Evolutionary conservation across 2,888 invertebrate species (phyloP).

Genomic region (Troides aeacus): DNA sequence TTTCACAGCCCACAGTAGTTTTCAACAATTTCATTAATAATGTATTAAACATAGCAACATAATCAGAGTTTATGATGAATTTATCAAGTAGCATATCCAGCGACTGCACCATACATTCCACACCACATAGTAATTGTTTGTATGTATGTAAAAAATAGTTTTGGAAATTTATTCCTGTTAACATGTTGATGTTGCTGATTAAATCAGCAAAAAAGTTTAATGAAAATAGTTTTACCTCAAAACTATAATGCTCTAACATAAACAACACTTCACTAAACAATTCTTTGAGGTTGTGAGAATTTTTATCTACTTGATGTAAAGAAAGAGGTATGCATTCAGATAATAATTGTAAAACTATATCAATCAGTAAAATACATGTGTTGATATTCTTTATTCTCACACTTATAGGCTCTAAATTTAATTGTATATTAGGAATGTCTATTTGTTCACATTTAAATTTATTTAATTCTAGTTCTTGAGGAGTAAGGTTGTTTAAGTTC

Average conservation of each 20-base stretch:
- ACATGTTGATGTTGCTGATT: conserved; percentile 53
- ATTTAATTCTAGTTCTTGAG: conserved; percentile 49
- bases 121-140: conserved; percentile 45
- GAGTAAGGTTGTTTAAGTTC: conserved; percentile 33
- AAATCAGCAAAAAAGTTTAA: conserved; percentile 60
- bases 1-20: conserved; percentile 36
- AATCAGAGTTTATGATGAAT: conserved; percentile 48
- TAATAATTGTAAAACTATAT: conserved; percentile 58
- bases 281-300: conserved; percentile 41
- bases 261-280: conserved; percentile 49
- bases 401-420: conserved; percentile 66
- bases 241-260: conserved; percentile 58
- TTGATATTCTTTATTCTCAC: conserved; percentile 56
- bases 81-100: conserved; percentile 57
- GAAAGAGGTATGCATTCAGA: conserved; percentile 59
- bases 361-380: conserved; percentile 60
- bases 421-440: conserved; percentile 56
- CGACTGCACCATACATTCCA: conserved; percentile 54
- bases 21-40: conserved; percentile 47
- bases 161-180: conserved; percentile 48
- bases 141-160: conserved; percentile 48
- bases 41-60: conserved; percentile 51
- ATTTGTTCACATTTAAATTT: conserved; percentile 70
- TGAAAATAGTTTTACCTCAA: conserved; percentile 59
- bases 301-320: conserved; percentile 50